Percentiles rank a stretch among this genome's conserved stretches.
Evolutionary conservation across 1,140 invertebrate species (phyloP).

Genomic region (Caligus rogercresseyi): DNA sequence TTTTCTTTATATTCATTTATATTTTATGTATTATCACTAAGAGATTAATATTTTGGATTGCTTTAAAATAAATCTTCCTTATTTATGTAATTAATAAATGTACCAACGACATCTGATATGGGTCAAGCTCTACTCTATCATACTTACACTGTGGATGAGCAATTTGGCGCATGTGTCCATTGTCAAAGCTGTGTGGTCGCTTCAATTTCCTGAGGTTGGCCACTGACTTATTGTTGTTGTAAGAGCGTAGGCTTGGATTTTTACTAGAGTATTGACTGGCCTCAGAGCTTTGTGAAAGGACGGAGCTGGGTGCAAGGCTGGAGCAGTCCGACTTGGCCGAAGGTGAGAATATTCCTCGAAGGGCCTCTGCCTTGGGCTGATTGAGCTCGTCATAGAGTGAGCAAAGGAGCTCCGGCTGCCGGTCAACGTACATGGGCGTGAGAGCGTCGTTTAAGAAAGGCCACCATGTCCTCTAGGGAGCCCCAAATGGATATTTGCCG

Average conservation of each 20-base stretch:
- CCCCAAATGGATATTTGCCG: constrained; percentile 1
- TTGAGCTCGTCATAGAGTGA: constrained; percentile 1
- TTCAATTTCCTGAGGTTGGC: not conserved
- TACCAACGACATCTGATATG: too few species aligned
- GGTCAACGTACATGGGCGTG: not conserved
- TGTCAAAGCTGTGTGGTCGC: not conserved
- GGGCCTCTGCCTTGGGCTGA: not conserved
- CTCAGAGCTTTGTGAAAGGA: not conserved
- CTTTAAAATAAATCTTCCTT: too few species aligned
- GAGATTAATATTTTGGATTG: too few species aligned
- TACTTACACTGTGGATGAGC: not conserved
- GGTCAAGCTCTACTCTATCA: not conserved
- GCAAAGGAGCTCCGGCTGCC: constrained; percentile 7
- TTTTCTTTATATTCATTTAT: too few species aligned
- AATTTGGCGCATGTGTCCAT: not conserved
- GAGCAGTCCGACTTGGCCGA: not conserved
- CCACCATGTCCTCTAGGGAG: not conserved
- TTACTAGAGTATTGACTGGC: not conserved
- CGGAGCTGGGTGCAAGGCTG: not conserved
- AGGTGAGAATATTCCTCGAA: not conserved
- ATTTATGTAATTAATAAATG: too few species aligned
- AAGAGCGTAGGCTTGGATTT: not conserved
- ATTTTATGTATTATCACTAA: too few species aligned
- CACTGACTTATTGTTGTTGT: not conserved
- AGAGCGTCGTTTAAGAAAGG: not conserved